Evolutionary conservation across 1,140 invertebrate species (phyloP).

Genomic region (Branchinecta lindahli): DNA sequence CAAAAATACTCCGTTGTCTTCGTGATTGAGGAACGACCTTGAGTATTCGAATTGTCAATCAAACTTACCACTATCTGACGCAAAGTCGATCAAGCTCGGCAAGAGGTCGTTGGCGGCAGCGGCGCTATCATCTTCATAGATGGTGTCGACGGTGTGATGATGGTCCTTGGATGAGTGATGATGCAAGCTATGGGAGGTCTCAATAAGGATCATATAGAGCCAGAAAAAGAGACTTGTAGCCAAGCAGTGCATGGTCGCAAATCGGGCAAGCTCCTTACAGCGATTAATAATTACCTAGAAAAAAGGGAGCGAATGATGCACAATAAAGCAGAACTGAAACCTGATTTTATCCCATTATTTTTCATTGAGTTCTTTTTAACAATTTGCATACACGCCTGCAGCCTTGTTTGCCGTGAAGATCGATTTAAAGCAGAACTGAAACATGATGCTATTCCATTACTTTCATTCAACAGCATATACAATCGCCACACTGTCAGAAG

Average conservation of each 20-base stretch:
- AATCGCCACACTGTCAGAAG: too few species aligned
- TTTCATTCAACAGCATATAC: too few species aligned
- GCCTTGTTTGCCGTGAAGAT: too few species aligned
- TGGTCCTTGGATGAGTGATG: constrained; percentile 18
- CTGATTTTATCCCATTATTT: constrained; percentile 3
- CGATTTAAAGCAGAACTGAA: too few species aligned
- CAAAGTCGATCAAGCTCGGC: not conserved
- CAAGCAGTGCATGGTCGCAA: constrained; percentile 56
- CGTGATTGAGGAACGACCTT: too few species aligned
- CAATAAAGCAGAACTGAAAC: not conserved
- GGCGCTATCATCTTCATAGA: not conserved
- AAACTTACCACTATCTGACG: not conserved
- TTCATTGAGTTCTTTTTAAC: not conserved
- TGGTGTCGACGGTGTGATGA: constrained; percentile 15
- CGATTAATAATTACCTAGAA: constrained; percentile 44
- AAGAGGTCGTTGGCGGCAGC: not conserved
- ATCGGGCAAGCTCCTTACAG: constrained; percentile 40
- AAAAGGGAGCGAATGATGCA: constrained; percentile 11
- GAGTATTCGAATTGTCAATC: too few species aligned
- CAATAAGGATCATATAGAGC: constrained; percentile 51
- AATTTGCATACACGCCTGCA: too few species aligned
- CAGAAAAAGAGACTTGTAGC: constrained; percentile 53
- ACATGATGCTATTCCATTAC: too few species aligned
- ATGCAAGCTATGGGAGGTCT: constrained; percentile 39
- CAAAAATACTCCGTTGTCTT: too few species aligned